Conservation (phyloP, 2,797 vertebrate genomes). For the Sternarchorhynchus goeldii region DNA sequence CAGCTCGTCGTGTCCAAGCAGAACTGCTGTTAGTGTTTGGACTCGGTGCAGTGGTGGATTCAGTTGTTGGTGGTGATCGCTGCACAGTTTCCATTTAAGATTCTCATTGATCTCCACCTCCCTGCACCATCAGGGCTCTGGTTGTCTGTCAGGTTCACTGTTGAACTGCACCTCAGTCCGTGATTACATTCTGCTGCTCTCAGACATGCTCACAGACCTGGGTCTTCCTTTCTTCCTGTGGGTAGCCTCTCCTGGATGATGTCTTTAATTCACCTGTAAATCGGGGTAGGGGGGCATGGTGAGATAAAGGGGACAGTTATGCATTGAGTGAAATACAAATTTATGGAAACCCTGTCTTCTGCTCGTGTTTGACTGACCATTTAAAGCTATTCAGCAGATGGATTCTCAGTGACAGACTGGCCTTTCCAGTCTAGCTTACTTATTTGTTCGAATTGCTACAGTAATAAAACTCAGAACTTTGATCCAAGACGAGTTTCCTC, state of each 20-base stretch:
- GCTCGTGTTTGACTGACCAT: not conserved
- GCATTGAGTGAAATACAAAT: constrained; percentile 2
- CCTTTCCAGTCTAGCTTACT: not conserved
- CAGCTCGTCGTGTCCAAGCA: not conserved
- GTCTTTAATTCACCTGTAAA: constrained; percentile 49
- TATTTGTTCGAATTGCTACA: not conserved
- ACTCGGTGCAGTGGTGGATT: constrained; percentile 30
- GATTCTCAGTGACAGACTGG: not conserved
- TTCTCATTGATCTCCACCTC: constrained; percentile 54
- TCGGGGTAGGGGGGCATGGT: constrained; percentile 29
- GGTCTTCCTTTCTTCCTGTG: constrained; percentile 44
- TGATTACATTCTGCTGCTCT: constrained; percentile 43
- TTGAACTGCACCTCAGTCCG: constrained; percentile 40
- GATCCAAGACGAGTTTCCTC: not conserved
- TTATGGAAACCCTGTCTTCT: constrained; percentile 2
- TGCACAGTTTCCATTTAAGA: constrained; percentile 41
- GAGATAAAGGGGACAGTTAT: constrained; percentile 21
- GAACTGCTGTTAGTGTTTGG: constrained; percentile 27
- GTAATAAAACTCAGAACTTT: not conserved
- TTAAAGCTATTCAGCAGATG: not conserved
- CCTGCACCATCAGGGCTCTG: constrained; percentile 41
- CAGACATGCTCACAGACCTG: constrained; percentile 13
- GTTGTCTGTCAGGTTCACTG: constrained; percentile 46
- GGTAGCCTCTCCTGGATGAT: constrained; percentile 42
- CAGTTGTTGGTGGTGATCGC: constrained; percentile 37